phyloP scores from a whole-genome alignment of 2,797 vertebrate species.

The Mastacembelus armatus region DNA sequence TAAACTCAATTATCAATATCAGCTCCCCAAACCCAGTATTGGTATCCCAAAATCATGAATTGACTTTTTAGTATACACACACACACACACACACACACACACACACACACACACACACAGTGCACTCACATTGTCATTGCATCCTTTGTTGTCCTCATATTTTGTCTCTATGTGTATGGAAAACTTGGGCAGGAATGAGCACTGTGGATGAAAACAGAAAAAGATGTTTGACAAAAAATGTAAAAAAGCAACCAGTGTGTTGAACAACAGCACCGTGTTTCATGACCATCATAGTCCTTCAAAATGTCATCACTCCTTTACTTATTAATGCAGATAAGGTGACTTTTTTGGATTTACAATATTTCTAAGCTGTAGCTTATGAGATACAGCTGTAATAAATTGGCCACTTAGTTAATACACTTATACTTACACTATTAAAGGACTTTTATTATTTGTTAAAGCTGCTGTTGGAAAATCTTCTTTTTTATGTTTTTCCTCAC shows the following conservation, averaged over 20 bases:
- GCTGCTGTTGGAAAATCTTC: background rate
- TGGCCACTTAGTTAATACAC: background rate
- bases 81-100: background rate
- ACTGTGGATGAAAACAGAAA: conserved; percentile 81
- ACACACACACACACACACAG: background rate
- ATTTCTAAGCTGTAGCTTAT: background rate
- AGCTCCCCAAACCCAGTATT: background rate
- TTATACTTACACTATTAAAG: background rate
- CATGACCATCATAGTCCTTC: background rate
- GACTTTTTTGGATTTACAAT: background rate
- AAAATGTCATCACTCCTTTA: background rate
- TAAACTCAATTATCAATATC: background rate
- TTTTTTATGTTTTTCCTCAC: background rate
- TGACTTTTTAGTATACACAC: too few relatives aligned
- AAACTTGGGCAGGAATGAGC: conserved; percentile 96
- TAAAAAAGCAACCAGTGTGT: background rate
- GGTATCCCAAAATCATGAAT: too few relatives aligned
- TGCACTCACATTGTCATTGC: conserved; percentile 91
- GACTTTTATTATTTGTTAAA: conserved; percentile 9
- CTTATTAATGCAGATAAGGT: background rate
- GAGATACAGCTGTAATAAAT: background rate
- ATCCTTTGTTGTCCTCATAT: conserved; percentile 87
- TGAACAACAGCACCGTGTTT: background rate
- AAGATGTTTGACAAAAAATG: background rate
- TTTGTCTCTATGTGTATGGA: conserved; percentile 98